Base-by-base conservation (phyloP, 2,113 vertebrate genomes). In the Rhadina sibilatrix region DNA sequence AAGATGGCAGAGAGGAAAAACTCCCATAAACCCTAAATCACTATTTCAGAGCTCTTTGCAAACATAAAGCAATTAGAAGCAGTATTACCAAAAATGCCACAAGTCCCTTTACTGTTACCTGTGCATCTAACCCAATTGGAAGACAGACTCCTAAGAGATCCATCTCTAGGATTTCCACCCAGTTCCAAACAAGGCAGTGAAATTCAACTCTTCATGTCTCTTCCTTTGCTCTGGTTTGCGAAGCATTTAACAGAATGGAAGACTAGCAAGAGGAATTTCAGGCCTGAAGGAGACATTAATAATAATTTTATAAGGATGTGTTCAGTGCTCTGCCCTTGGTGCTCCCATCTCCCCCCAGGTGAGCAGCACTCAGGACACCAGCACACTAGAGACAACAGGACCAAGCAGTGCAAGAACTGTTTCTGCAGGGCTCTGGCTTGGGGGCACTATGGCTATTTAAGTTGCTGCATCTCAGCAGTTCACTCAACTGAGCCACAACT, bases 181-280 rank as follows among this genome's bases (percentile, higher is more conserved):
- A 93, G 94, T 96, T 96, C 91, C 91, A 91, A 96, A 97, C 92
- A 97, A 94, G 95, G 88, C 97, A 97, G 95, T 97, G 93, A 96
- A 97, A 97, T 97, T 97, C 94, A 97, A 92, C 93, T 96, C 93
- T 97, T 96, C 96, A 82, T 30, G 91, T 97, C 94, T 96, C 95
- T 96, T 97, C 94, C 92, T 97, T 95, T 96, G 91, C 95, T 95
- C 83, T 84, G 94, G 93, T 93, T 97, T 97, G 75, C 46, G 91
- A 93, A 92, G 93, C 92, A 96, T 94, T 96, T 96, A 95, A 97
- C 87, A 94, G 94, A 94, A 89, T 4, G 44, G 92, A 96, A 96
- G 96, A 97, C 90, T 96, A 96, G 92, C 96, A 95, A 97, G 94
- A 96, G 96, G 96, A 97, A 95, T 97, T 96, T 95, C 93, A 97